Evolutionary conservation across 2,797 vertebrate genomes (phyloP), one percentile per base, ranked within the genome.

Genomic region (Schizopygopsis malacanthus): DNA sequence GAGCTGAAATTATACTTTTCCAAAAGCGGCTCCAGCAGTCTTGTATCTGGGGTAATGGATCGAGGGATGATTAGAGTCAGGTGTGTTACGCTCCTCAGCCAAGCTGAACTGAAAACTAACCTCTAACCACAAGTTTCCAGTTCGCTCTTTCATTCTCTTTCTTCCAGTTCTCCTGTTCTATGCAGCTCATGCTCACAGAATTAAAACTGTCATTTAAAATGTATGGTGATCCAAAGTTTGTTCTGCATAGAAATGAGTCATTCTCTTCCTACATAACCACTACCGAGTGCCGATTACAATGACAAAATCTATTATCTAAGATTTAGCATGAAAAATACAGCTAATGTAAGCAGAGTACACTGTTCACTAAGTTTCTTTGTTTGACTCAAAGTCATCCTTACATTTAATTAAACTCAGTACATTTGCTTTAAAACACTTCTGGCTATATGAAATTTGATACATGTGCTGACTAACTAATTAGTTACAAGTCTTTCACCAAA

Each of bases 1-100:
- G 89, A 89, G 65, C 82, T 81, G 63, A 90, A 87, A 88, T 70
- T 39, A 83, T 85, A 83, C 87, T 90, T 91, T 92, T 90, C 89
- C 89, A 85, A 88, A 82, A 65, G 39, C 13, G 56, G 76, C 72
- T 90, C 89, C 90, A 91, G 82, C 82, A 45, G 63, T 80, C 81
- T 77, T 87, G 70, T 84, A 83, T 82, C 71, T 65, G 75, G 89
- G 79, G 82, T 89, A 88, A 89, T 86, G 87, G 84, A 83, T 50
- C 37, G 70, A 61, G 69, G 82, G 71, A 79, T 89, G 88, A 91
- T 90, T 91, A 83, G 81, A 90, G 85, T 85, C 89, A 90, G 87
- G 89, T 91, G 89, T 70, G 85, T 76, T 79, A 61, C 9, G 61
- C 81, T 70, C 67, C n/a, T 1, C 9, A 69, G 85, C 87, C 85